These are phyloP conservation scores for Caenorhabditis sulstoni DNA, from an alignment of 2,888 invertebrate genomes.

Conservation along the genomic window DNA sequence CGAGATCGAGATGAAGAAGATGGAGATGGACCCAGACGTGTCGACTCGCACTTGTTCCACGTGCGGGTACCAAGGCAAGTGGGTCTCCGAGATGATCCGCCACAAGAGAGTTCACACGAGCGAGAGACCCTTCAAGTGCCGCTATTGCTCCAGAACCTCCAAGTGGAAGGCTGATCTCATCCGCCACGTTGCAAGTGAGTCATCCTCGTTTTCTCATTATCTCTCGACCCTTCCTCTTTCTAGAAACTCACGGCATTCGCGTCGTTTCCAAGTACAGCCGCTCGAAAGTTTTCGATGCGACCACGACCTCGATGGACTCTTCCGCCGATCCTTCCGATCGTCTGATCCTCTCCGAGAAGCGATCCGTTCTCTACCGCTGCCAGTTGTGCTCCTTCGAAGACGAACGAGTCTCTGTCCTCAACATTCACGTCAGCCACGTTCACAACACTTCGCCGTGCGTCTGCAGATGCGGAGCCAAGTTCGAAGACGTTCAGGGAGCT, in stretches of 20 bases:
- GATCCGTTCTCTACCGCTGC: constrained; percentile 62
- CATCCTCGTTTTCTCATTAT: neutral
- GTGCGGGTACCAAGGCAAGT: constrained; percentile 81
- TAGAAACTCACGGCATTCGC: constrained; percentile 82
- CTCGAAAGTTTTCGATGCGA: constrained; percentile 77
- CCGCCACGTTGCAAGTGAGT: constrained; percentile 82
- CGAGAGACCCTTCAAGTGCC: constrained; percentile 82
- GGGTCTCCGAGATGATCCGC: constrained; percentile 82
- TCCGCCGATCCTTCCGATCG: constrained; percentile 28
- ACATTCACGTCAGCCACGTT: constrained; percentile 65
- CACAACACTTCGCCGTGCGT: constrained; percentile 75
- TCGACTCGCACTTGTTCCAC: constrained; percentile 79
- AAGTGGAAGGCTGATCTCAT: constrained; percentile 83
- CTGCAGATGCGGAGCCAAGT: constrained; percentile 70
- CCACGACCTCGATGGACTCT: constrained; percentile 20
- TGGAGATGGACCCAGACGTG: constrained; percentile 80
- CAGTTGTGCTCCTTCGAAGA: constrained; percentile 65
- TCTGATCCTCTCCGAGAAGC: constrained; percentile 15
- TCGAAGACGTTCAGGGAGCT: constrained; percentile 71
- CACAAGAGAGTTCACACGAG: constrained; percentile 82
- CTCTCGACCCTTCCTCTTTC: constrained; percentile 15
- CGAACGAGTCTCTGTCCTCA: constrained; percentile 68
- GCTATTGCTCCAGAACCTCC: constrained; percentile 82
- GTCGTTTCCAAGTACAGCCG: constrained; percentile 81
- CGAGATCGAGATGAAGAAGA: constrained; percentile 76